Conservation (phyloP, 2,113 vertebrate genomes). For the Ariopsis seemanni region DNA sequence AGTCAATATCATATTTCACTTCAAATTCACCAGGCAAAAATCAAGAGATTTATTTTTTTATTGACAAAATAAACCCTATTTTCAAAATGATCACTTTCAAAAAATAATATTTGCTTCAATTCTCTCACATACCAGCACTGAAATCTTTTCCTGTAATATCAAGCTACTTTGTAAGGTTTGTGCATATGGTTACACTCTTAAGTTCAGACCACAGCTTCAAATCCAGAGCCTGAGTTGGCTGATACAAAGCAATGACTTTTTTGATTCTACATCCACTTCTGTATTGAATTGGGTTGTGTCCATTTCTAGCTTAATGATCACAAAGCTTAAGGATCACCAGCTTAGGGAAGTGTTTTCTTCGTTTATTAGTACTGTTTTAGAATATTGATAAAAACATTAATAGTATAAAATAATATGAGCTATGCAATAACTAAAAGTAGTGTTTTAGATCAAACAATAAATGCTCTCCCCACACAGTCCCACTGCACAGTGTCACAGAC, state of each 20-base stretch:
- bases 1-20: conserved; percentile 6
- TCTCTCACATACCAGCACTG: no score
- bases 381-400: background rate
- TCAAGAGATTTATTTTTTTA: background rate
- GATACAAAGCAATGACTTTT: background rate
- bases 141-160: background rate
- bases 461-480: background rate
- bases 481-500: no score
- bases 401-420: background rate
- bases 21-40: background rate
- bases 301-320: background rate
- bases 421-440: background rate
- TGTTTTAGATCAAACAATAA: background rate
- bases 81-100: background rate
- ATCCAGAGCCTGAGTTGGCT: background rate
- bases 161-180: background rate
- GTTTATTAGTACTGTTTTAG: background rate
- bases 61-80: background rate
- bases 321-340: background rate
- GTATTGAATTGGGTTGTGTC: background rate
- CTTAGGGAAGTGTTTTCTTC: background rate
- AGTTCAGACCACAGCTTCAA: background rate
- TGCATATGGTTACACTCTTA: background rate
- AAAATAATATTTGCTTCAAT: background rate
- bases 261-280: background rate